Base-by-base conservation (phyloP, 2,888 invertebrate species). In the Ditula angustiorana region DNA sequence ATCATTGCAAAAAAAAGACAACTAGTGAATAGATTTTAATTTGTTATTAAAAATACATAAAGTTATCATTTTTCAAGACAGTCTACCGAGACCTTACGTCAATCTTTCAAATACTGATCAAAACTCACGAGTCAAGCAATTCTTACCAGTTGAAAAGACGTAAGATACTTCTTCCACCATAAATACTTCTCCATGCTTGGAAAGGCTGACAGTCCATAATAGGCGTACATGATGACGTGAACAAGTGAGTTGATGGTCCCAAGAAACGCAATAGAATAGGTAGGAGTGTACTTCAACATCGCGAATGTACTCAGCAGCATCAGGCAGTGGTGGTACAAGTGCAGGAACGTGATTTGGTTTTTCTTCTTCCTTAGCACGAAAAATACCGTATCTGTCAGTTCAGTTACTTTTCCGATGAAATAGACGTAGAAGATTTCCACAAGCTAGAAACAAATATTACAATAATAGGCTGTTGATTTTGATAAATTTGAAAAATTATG, bases 321-420 rank as follows among this genome's bases (percentile, higher is more conserved):
- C 4, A 28, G 1, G 7, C 8, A 28, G 11, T 28, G 28, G 13
- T 49, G 49, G 16, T 49, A 28, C 3, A 24, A 13, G 49, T 49
- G 26, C 10, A 49, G 49, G 16, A 28, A 49, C 2, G 49, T 28
- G 8, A 49, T 28, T 28, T 49, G 49, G 5, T 49, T 49, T 0
- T 49, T 10, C 49, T 49, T 49, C 8, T 49, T 49, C 13, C 47
- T 13, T 5, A 47, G 24, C 26, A 47, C 47, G 8, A 47, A 47
- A 24, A 47, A 47, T 1, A 47, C 26, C 0, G 47, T 47, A 10
- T 47, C 47, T 26, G 26, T 2, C 1, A 47, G 13, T 16, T 47
- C 47, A 8, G 26, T 23, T 5, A 47, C 8, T 8, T 47, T 47
- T 26, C 13, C 47, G n/a, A 4, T 13, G 0, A 24, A 13, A 13